Evolutionary conservation across 2,888 invertebrate species (phyloP), one percentile per base, ranked within the genome.

Genomic region (Noctua janthe): DNA sequence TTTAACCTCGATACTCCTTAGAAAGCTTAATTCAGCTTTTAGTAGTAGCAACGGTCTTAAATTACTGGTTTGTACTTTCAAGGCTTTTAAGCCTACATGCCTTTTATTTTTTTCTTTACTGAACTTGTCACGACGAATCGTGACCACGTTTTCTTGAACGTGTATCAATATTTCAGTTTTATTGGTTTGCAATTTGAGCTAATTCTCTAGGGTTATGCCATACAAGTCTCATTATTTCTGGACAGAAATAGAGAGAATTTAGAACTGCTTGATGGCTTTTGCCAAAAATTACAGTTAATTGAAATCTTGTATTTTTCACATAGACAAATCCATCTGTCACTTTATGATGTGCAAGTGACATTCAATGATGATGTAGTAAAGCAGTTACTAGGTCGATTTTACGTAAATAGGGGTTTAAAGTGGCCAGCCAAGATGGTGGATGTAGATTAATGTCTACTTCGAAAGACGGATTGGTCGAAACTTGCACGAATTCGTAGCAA

Each of bases 21-120:
- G 51, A 76, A 67, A 82, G 54, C n/a, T 43, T 82, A 62, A 47
- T 73, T 54, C 13, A 17, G 5, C 23, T 7, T 74, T 59, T 23
- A 59, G 17, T 81, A 15, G 20, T 39, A 47, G 35, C 11, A 51
- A 29, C 20, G 35, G 23, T 35, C 15, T 39, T 15, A 47, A 39
- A 13, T 56, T 10, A 43, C 15, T 43, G 10, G 47, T 51, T 72
- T 62, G 1, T 54, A 62, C 62, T 56, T 83, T 77, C 62, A 83
- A 70, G 62, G 84, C 23, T 54, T 64, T 0, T 59, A 51, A 7
- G 49, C 23, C 17, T 49, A 11, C 23, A 56, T 29, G 15, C 20
- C 10, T 66, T 39, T 17, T 15, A 80, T 20, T 1, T 62, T 80
- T 70, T 43, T 69, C 0, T 59, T 35, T 4, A 29, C 17, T 54